Evolutionary conservation across 1,140 invertebrate genomes (phyloP).

Genomic region (Solen grandis): DNA sequence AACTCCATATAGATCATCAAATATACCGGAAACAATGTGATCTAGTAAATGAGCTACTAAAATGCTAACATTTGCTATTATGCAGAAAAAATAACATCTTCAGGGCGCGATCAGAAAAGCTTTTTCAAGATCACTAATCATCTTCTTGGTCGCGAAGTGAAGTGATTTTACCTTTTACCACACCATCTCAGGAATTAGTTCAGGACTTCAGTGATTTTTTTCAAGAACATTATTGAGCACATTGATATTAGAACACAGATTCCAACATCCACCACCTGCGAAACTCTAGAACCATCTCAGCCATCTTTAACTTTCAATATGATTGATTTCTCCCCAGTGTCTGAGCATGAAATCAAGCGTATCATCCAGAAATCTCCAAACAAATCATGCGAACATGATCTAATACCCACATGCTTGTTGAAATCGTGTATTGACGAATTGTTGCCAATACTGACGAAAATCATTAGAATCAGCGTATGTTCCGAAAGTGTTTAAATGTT

Average conservation of each 20-base stretch:
- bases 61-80: background rate
- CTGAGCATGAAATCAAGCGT: background rate
- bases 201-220: conserved; percentile 1
- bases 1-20: background rate
- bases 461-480: conserved; percentile 25
- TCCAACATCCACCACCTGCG: background rate
- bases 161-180: background rate
- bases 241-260: background rate
- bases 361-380: conserved; percentile 1
- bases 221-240: background rate
- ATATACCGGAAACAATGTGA: background rate
- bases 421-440: conserved; percentile 34
- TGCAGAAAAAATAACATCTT: background rate
- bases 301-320: background rate
- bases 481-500: conserved; percentile 30
- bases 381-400: conserved; percentile 38
- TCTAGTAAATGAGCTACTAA: background rate
- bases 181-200: background rate
- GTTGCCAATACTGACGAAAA: conserved; percentile 15
- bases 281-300: background rate
- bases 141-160: background rate
- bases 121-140: background rate
- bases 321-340: background rate
- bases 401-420: conserved; percentile 35
- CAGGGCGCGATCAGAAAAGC: background rate